These are phyloP conservation scores for Aphaenogaster ashmeadi DNA, from an alignment of 1,140 invertebrate genomes.

Conservation along the genomic window DNA sequence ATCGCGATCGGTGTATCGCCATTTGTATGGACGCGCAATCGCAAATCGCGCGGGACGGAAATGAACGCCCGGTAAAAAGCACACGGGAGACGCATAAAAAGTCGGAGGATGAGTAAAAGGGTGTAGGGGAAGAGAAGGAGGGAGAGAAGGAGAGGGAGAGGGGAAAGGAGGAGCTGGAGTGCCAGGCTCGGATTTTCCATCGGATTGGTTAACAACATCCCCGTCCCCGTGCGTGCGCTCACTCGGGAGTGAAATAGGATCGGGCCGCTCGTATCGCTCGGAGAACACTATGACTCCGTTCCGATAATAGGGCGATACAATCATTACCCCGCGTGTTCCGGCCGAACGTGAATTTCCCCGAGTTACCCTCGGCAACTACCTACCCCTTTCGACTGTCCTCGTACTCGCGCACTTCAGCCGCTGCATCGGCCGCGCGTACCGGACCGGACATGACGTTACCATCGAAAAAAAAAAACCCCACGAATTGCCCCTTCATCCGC, in stretches of 20 bases:
- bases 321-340: conserved; percentile 61
- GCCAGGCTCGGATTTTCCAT: conserved; percentile 37
- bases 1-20: neutral
- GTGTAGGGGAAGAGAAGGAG: neutral
- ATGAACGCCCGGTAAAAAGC: conserved; percentile 22
- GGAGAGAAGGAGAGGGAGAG: neutral
- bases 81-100: conserved; percentile 31
- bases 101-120: neutral
- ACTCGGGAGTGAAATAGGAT: conserved; percentile 66
- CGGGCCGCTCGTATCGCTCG: conserved; percentile 51
- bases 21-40: conserved; percentile 34
- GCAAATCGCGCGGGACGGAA: neutral
- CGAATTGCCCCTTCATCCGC: conserved; percentile 50
- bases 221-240: conserved; percentile 36
- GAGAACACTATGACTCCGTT: conserved; percentile 59
- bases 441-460: conserved; percentile 45
- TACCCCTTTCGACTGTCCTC: neutral
- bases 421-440: neutral
- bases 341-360: conserved; percentile 32
- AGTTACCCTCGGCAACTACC: conserved; percentile 4
- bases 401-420: neutral
- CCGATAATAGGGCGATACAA: conserved; percentile 65
- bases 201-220: conserved; percentile 60
- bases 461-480: conserved; percentile 41
- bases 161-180: neutral